Percentiles rank a stretch among this genome's conserved stretches.
These are phyloP conservation scores for Typhlichthys eigenmanni DNA, from an alignment of 2,797 vertebrate species.

Conservation along the genomic window DNA sequence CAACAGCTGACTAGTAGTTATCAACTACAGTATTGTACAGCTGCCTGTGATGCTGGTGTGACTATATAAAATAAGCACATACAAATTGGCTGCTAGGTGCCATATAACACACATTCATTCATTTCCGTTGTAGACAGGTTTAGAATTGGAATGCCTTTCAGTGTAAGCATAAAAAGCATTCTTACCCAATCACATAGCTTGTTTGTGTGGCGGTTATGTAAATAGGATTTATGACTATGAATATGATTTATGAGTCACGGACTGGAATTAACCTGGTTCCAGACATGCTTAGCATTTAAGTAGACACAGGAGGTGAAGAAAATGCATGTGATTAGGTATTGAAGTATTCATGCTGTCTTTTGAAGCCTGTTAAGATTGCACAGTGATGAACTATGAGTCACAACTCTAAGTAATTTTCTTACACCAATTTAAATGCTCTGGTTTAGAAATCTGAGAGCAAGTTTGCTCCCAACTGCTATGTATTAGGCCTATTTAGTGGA, in stretches of 20 bases:
- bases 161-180: too few relatives aligned
- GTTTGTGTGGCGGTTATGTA: constrained; percentile 13
- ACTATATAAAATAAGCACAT: neutral
- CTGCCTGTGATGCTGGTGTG: too few relatives aligned
- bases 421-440: neutral
- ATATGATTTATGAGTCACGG: constrained; percentile 48
- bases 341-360: constrained; percentile 37
- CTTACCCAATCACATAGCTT: too few relatives aligned
- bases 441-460: too few relatives aligned
- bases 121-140: too few relatives aligned
- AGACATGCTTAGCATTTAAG: neutral
- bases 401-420: neutral
- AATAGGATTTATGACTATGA: constrained; percentile 30
- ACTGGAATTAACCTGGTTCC: constrained; percentile 25
- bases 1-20: too few relatives aligned
- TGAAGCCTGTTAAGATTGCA: constrained; percentile 18
- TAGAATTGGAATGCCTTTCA: too few relatives aligned
- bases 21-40: neutral
- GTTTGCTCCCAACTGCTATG: too few relatives aligned
- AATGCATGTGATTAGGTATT: constrained; percentile 1
- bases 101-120: too few relatives aligned
- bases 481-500: too few relatives aligned
- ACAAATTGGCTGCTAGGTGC: too few relatives aligned
- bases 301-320: constrained; percentile 13
- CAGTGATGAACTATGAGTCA: constrained; percentile 23